These are phyloP conservation scores for Microplitis manilae DNA, from an alignment of 2,888 invertebrate genomes.

Conservation along the genomic window DNA sequence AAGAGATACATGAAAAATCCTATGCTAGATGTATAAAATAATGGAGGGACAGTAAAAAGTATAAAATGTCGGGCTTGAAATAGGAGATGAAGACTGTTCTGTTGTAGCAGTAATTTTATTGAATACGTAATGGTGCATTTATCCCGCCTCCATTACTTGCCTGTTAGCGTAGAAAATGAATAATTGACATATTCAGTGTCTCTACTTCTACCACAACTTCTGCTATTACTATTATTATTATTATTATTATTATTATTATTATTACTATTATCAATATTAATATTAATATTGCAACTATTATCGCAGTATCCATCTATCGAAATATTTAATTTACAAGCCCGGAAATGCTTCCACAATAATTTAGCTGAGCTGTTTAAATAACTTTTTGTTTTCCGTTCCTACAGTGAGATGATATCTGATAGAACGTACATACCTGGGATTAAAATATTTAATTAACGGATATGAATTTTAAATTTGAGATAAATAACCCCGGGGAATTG, in stretches of 20 bases:
- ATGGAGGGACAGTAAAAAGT: not conserved
- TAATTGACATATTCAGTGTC: not conserved
- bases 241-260: not conserved
- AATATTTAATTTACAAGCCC: not conserved
- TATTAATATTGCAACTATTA: too few species aligned
- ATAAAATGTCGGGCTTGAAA: not conserved
- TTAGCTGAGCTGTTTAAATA: not conserved
- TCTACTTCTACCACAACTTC: not conserved
- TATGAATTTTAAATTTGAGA: not conserved
- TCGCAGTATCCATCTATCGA: not conserved
- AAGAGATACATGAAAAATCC: not conserved
- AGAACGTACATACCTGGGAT: not conserved
- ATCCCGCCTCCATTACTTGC: not conserved
- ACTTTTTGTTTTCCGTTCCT: too few species aligned
- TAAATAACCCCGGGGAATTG: not conserved
- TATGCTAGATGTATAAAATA: not conserved
- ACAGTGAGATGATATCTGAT: too few species aligned
- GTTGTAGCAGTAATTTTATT: not conserved
- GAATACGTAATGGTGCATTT: not conserved
- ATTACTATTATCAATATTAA: not conserved
- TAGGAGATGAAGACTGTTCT: not conserved
- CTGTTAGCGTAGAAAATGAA: not conserved
- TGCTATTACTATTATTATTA: not conserved
- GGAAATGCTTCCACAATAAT: not conserved
- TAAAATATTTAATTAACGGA: not conserved